Base-by-base conservation (phyloP, 2,797 vertebrate genomes). In the Echeneis naucrates region DNA sequence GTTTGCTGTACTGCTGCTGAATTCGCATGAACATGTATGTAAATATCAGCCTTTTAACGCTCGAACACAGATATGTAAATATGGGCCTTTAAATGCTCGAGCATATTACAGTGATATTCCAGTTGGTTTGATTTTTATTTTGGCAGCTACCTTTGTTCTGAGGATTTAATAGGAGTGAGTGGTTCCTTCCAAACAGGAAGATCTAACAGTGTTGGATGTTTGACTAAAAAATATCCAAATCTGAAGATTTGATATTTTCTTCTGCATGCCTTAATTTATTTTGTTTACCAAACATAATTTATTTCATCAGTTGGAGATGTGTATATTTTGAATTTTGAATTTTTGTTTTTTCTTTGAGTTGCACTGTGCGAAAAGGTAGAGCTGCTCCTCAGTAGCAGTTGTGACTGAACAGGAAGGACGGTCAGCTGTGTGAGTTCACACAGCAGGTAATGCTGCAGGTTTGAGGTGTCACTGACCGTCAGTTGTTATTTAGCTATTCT, bases 201-300 rank as follows among this genome's bases (percentile, higher is more conserved):
- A 71, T 67, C 47, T 70, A 68, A 81, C 45, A 52, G 47, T 76
- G 45, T 45, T 76, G 50, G 52, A 76, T 69, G 72, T 86, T 85
- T 83, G 82, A 68, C 76, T 82, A 81, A 58, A 82, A 45, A 68
- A 37, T 66, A 83, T 87, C 63, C 48, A 72, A 82, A 84, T 86
- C 61, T 81, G 24, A 67, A 84, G 78, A 81, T 83, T 82, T 86
- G 73, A 78, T 68, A 68, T 76, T 72, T 76, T 85, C 77, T 84
- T 87, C 84, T 92, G 91, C 93, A 92, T 94, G 91, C 92, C 92
- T 93, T 92, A 89, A 87, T 92, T 92, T 86, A 91, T 91, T 89
- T 85, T 81, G 74, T 88, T 86, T 87, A 84, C 78, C 72, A 78
- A 52, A 57, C 69, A 56, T 80, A 85, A 85, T 68, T 87, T 76